phyloP scores from a whole-genome alignment of 2,888 invertebrate species.

The Rhamnusium bicolor region DNA sequence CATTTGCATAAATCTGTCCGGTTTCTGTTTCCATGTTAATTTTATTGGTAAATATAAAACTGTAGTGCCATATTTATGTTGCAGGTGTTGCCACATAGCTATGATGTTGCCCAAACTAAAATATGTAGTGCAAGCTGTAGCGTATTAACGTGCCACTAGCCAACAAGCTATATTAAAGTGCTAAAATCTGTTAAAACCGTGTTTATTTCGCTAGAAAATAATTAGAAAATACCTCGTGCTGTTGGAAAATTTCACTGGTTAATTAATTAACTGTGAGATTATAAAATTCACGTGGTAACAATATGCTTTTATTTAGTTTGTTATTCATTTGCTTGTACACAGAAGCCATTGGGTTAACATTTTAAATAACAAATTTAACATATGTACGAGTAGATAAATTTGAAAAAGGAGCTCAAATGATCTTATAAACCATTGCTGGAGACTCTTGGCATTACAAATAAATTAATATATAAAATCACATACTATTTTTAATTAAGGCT shows the following conservation, averaged over 20 bases:
- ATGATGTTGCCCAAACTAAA: neutral
- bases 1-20: neutral
- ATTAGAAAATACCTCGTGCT: neutral
- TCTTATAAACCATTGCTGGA: too few species aligned
- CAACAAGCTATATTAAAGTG: neutral
- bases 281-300: neutral
- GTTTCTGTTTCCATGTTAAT: neutral
- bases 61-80: neutral
- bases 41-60: neutral
- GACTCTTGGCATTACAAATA: too few species aligned
- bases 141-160: neutral
- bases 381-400: too few species aligned
- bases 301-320: neutral
- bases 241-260: neutral
- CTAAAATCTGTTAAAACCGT: neutral
- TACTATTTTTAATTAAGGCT: too few species aligned
- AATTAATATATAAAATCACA: too few species aligned
- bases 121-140: slow-evolving; percentile 4
- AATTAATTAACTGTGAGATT: neutral
- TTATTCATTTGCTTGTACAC: neutral
- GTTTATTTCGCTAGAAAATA: neutral
- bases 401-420: too few species aligned
- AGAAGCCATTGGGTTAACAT: neutral
- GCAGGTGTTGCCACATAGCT: neutral
- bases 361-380: neutral